Percentiles rank a stretch among this genome's conserved stretches.
phyloP scores from a whole-genome alignment of 2,113 vertebrate species.

The Stegastes partitus region DNA sequence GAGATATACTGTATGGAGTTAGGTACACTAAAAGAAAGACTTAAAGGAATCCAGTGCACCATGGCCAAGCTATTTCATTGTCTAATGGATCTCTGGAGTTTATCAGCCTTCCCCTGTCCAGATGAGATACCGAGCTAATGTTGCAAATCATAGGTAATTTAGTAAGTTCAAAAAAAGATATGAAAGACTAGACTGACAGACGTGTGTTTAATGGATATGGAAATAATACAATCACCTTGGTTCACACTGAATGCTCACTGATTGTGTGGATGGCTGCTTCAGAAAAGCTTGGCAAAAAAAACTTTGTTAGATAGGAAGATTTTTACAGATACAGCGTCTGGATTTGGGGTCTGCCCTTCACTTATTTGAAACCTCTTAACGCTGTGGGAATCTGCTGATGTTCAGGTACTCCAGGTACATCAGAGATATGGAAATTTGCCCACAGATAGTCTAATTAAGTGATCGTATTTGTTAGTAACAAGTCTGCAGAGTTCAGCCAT shows the following conservation, averaged over 20 bases:
- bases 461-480: conserved; percentile 23
- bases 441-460: conserved; percentile 43
- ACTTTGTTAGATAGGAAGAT: conserved; percentile 35
- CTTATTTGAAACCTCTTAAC: conserved; percentile 23
- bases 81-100: conserved; percentile 61
- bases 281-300: conserved; percentile 24
- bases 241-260: conserved; percentile 50
- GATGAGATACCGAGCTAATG: conserved; percentile 65
- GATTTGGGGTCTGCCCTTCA: neutral
- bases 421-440: conserved; percentile 35
- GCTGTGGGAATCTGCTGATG: conserved; percentile 29
- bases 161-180: conserved; percentile 44
- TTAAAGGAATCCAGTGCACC: conserved; percentile 24
- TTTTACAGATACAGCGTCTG: conserved; percentile 2
- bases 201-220: conserved; percentile 52
- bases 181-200: conserved; percentile 39
- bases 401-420: conserved; percentile 29
- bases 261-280: conserved; percentile 35
- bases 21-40: conserved; percentile 9
- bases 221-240: conserved; percentile 57
- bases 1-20: neutral
- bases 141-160: conserved; percentile 62
- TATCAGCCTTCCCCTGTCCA: conserved; percentile 57
- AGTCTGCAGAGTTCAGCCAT: conserved; percentile 14
- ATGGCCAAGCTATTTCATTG: conserved; percentile 63